These are phyloP conservation scores for Drosophila longiperda DNA, from an alignment of 2,888 invertebrate genomes.

Conservation along the genomic window DNA sequence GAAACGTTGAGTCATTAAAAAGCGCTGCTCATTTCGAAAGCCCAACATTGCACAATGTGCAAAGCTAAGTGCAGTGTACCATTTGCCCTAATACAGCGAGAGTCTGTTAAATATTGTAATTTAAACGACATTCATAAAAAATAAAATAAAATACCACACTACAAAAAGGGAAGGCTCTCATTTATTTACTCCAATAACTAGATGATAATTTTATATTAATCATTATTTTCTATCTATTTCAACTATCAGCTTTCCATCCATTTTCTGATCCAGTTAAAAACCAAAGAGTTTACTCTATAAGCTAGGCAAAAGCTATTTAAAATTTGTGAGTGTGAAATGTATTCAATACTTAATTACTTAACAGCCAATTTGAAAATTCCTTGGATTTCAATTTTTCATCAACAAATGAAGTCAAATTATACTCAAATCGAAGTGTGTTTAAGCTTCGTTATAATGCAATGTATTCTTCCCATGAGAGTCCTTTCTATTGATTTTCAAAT, in stretches of 20 bases:
- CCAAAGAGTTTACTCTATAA: neutral
- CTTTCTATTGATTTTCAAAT: constrained; percentile 13
- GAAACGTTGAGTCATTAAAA: constrained; percentile 77
- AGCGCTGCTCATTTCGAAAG: constrained; percentile 44
- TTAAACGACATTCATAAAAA: neutral
- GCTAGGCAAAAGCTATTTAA: neutral
- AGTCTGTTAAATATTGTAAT: constrained; percentile 5
- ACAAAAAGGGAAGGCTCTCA: neutral
- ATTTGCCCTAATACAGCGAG: neutral
- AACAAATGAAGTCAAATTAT: too few relatives aligned
- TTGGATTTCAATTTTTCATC: neutral
- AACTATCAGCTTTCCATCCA: too few relatives aligned
- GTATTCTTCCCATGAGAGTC: neutral
- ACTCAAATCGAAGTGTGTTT: constrained; percentile 1
- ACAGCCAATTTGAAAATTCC: neutral
- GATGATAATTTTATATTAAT: neutral
- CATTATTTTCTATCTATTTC: neutral
- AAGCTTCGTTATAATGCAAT: neutral
- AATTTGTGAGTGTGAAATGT: neutral
- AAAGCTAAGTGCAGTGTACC: constrained; percentile 29
- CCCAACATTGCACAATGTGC: constrained; percentile 39
- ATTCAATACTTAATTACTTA: neutral
- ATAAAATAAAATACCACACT: neutral
- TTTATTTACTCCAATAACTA: neutral
- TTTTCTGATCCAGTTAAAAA: neutral